Base-by-base conservation (phyloP, 2,797 vertebrate genomes). In the Rhynchotus rufescens region DNA sequence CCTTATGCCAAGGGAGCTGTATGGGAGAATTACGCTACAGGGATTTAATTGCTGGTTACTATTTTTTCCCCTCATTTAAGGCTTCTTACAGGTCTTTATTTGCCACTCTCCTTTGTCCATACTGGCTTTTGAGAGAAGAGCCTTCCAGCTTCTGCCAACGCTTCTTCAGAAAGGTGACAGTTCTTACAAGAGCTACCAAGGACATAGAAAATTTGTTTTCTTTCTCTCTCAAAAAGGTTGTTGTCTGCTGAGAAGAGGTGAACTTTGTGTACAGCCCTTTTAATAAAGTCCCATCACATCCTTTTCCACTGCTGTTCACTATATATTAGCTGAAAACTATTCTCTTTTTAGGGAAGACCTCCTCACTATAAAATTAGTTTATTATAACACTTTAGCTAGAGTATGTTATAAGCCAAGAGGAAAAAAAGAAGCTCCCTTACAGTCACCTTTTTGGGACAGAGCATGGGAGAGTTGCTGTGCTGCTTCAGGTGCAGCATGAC, bases 401-500 rank as follows among this genome's bases (percentile, higher is more conserved):
- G 23, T 49, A 59, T 90, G 79, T 87, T 64, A 60, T 42, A 32
- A 54, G 30, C 85, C 62, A 86, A 52, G 23, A 81, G 64, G 51
- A 42, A 74, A 74, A 51, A 78, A 78, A 87, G 66, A 91, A 67
- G 7, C 4, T 3, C 22, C 47, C 12, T 90, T 91, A 67, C n/a
- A 84, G 66, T 67, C 65, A 56, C 6, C 10, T 61, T 79, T 17
- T 67, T 76, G 25, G 36, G 47, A 34, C 36, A 28, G 57, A 88
- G 17, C 15, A 4, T 8, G 67, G 38, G 45, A 49, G 66, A 72
- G 25, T n/a, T 68, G 47, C 62, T 76, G 1, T 9, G 36, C 36
- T 36, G 34, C 23, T 52, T 72, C 79, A 77, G 45, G 47, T 60
- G 25, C 8, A 79, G 15, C 4, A 21, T 56, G 47, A 57, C 20